Evolutionary conservation across 2,113 vertebrate species (phyloP), one percentile per base, ranked within the genome.

Genomic region (Urocynchramus pylzowi): DNA sequence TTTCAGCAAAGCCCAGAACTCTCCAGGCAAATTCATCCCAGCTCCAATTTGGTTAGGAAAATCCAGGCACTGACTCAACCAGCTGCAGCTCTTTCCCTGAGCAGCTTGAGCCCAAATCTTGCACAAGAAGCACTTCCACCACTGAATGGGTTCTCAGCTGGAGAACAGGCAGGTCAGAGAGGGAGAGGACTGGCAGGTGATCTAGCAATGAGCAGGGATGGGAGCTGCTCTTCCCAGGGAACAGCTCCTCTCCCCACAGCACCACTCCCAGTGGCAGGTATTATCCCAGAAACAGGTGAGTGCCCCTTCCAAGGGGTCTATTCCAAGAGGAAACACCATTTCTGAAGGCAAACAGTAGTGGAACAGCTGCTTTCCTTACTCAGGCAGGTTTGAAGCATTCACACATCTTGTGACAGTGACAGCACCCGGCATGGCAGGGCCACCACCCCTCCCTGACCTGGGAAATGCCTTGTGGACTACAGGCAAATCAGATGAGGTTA

Each of bases 201-300:
- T 3, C 9, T 13, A 49, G 45, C 27, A 35, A 9, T 9, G 42
- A 8, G 17, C 44, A 74, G 64, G 37, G 39, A 20, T 6, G 30
- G 64, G 23, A 60, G 61, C 12, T 11, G 1, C 26, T 33, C 59
- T 4, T 15, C 27, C 75, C 35, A 11, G 24, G 30, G 20, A 71
- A 33, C 20, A 11, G 35, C 1, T 10, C 33, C 53, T 70, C 26
- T 44, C 33, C 60, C 42, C 35, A 30, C 8, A 14, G 4, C 7
- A 41, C 11, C 33, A 3, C 19, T 8, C 7, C 17, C 1, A n/a
- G 3, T 0, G 4, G 41, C 11, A 44, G 24, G 2, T 4, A 1
- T 5, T 3, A 13, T 1, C 16, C 52, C 37, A 78, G 1, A 3
- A 30, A 21, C 44, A 49, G 61, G 22, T 4, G 10, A 52, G 59